Evolutionary conservation across 2,797 vertebrate genomes (phyloP).

Genomic region (Gouania willdenowi): DNA sequence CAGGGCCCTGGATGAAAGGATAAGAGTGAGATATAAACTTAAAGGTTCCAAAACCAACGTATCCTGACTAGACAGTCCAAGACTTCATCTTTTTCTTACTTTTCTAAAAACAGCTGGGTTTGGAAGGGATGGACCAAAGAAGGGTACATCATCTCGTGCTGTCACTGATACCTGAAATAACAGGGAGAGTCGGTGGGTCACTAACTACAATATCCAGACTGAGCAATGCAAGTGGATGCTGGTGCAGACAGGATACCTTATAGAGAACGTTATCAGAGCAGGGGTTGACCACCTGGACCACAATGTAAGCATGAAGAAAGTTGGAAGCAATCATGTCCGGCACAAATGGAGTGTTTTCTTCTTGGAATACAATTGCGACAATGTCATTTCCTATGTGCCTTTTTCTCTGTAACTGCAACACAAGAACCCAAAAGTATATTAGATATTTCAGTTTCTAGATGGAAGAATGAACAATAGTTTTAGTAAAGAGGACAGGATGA

Average conservation of each 20-base stretch:
- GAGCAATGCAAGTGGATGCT: neutral
- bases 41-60: neutral
- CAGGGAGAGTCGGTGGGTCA: neutral
- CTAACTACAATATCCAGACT: too few relatives aligned
- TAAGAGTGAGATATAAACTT: neutral
- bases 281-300: slow-evolving; percentile 86
- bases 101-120: slow-evolving; percentile 90
- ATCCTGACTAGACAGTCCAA: too few relatives aligned
- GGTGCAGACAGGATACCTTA: slow-evolving; percentile 75
- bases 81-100: slow-evolving; percentile 72
- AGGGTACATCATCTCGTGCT: slow-evolving; percentile 89
- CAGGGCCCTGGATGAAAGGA: slow-evolving; percentile 74
- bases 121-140: slow-evolving; percentile 89
- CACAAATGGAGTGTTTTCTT: slow-evolving; percentile 94
- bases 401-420: slow-evolving; percentile 89
- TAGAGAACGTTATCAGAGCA: slow-evolving; percentile 81
- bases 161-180: slow-evolving; percentile 87
- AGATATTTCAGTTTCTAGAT: too few relatives aligned
- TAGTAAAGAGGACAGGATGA: too few relatives aligned
- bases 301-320: slow-evolving; percentile 91
- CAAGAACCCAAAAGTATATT: neutral
- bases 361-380: slow-evolving; percentile 93
- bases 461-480: too few relatives aligned
- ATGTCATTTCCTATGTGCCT: slow-evolving; percentile 98
- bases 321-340: slow-evolving; percentile 98